Evolutionary conservation across 2,113 vertebrate genomes (phyloP).

Genomic region (Aspiorhynchus laticeps): DNA sequence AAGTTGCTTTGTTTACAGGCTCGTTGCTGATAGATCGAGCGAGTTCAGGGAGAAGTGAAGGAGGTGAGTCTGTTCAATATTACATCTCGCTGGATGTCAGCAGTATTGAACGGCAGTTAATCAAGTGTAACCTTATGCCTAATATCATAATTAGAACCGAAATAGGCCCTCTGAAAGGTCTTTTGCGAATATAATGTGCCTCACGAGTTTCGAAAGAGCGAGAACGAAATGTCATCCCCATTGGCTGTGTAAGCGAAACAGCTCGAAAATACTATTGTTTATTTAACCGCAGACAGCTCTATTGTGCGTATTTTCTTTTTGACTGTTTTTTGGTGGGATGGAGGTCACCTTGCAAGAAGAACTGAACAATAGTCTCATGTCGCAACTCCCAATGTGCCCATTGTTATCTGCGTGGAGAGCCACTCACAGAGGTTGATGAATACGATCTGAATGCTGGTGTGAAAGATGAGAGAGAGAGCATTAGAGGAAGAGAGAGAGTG

Average conservation of each 20-base stretch:
- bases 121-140: constrained; percentile 21
- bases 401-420: constrained; percentile 54
- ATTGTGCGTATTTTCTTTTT: background rate
- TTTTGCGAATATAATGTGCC: background rate
- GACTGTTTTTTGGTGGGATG: constrained; percentile 12
- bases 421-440: constrained; percentile 60
- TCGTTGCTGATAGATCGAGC: constrained; percentile 1
- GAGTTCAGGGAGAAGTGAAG: constrained; percentile 25
- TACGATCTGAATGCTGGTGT: constrained; percentile 69
- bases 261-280: background rate
- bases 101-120: constrained; percentile 19
- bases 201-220: background rate
- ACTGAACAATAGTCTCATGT: constrained; percentile 51
- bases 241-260: background rate
- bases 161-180: background rate
- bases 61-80: constrained; percentile 29
- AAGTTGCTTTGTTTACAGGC: constrained; percentile 43
- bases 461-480: constrained; percentile 55
- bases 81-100: constrained; percentile 30
- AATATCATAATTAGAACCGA: constrained; percentile 43
- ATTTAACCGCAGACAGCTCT: background rate
- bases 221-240: background rate
- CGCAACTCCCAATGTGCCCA: constrained; percentile 48
- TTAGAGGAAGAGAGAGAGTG: constrained; percentile 42
- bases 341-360: constrained; percentile 65